These are phyloP conservation scores for Cryptus armator DNA, from an alignment of 2,888 invertebrate species.

Conservation along the genomic window DNA sequence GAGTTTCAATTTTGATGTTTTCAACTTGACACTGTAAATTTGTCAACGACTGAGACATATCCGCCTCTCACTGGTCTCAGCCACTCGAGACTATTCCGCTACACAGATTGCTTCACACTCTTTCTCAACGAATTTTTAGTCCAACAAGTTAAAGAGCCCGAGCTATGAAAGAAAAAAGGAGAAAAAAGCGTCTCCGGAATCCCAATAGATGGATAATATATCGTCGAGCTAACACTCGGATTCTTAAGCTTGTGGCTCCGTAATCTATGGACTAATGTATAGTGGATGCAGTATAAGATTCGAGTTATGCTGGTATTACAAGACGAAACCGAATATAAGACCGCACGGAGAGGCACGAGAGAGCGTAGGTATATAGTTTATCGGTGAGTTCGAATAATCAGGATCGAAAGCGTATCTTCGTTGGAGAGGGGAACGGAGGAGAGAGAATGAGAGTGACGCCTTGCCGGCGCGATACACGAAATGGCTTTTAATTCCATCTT, in stretches of 20 bases:
- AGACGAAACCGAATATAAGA: background rate
- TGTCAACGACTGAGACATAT: background rate
- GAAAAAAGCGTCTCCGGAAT: constrained; percentile 40
- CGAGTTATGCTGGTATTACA: constrained; percentile 48
- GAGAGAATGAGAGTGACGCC: constrained; percentile 9
- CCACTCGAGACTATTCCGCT: background rate
- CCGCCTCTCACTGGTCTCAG: background rate
- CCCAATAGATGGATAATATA: constrained; percentile 74
- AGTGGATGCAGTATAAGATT: constrained; percentile 54
- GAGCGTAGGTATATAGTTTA: constrained; percentile 74
- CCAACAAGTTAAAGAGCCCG: background rate
- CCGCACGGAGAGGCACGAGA: constrained; percentile 15
- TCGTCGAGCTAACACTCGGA: constrained; percentile 68
- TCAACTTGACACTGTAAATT: background rate
- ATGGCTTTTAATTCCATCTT: constrained; percentile 68
- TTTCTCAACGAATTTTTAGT: constrained; percentile 34
- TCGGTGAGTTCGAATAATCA: constrained; percentile 81
- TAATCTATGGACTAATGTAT: constrained; percentile 64
- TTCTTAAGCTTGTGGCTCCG: constrained; percentile 49
- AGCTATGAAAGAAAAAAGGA: background rate
- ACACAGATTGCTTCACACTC: constrained; percentile 30
- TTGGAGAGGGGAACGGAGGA: background rate
- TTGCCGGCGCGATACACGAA: constrained; percentile 61
- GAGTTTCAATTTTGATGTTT: background rate
- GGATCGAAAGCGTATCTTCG: constrained; percentile 74